phyloP scores from a whole-genome alignment of 2,888 invertebrate genomes.

The Capitulum mitella region DNA sequence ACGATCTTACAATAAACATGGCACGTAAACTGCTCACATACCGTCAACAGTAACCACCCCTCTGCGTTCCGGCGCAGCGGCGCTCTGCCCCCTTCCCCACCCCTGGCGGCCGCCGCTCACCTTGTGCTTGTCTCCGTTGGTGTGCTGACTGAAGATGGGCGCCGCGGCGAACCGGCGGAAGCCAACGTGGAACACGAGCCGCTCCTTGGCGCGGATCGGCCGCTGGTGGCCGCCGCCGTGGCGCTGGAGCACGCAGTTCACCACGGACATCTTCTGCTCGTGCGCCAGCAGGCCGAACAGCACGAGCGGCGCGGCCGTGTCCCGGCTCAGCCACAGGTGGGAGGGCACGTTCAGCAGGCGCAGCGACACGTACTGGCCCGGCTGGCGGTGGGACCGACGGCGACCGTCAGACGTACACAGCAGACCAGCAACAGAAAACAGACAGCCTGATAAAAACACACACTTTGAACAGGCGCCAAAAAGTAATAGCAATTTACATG shows the following conservation, averaged over 20 bases:
- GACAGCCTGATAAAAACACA: no score
- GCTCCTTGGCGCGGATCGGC: constrained; percentile 84
- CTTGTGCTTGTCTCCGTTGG: constrained; percentile 90
- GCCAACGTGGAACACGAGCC: constrained; percentile 88
- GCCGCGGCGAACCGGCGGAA: constrained; percentile 79
- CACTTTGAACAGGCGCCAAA: no score
- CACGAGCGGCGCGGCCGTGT: constrained; percentile 53
- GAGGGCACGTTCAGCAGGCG: constrained; percentile 68
- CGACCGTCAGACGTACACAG: no score
- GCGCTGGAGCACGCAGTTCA: constrained; percentile 78
- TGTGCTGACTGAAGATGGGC: constrained; percentile 88
- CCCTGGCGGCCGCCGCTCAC: constrained; percentile 47
- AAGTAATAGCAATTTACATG: no score
- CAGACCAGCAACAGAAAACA: no score
- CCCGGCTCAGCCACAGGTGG: constrained; percentile 54
- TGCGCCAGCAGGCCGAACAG: constrained; percentile 78
- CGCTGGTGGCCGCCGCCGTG: constrained; percentile 46
- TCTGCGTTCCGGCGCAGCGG: no score
- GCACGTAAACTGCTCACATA: no score
- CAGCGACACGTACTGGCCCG: constrained; percentile 77
- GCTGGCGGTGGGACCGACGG: constrained; percentile 45
- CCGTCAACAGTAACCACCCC: no score
- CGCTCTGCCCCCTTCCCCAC: background rate
- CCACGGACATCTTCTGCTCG: constrained; percentile 91
- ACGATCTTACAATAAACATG: no score